A percentile compares a stretch with the other conserved stretches of the same genome.
These are phyloP conservation scores for Saccopteryx leptura DNA, from an alignment of 2,113 vertebrate species.

Conservation along the genomic window DNA sequence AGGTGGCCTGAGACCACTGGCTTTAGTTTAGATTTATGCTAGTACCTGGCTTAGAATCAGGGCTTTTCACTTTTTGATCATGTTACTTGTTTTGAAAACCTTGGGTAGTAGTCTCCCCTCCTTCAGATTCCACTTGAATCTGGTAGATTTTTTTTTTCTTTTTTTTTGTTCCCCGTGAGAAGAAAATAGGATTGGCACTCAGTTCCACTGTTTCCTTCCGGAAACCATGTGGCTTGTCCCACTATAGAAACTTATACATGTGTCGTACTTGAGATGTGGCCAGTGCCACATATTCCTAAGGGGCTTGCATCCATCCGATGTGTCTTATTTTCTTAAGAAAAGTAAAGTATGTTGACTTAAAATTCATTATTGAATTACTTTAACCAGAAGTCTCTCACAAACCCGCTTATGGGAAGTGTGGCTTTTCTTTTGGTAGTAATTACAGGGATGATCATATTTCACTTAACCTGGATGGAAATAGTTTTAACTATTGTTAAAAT, in stretches of 20 bases:
- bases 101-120: not conserved
- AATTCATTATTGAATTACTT: conserved; percentile 2
- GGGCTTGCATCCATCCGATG: not conserved
- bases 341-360: conserved; percentile 24
- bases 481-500: not conserved
- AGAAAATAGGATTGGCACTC: not conserved
- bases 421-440: not conserved
- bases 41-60: conserved; percentile 28
- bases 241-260: not conserved
- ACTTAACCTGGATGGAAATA: not conserved
- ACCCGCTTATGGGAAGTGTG: not conserved
- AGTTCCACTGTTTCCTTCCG: not conserved
- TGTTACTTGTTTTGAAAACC: conserved; percentile 1
- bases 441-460: not conserved
- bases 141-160: not conserved
- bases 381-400: conserved; percentile 15
- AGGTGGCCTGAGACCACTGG: not conserved
- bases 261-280: not conserved
- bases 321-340: not conserved
- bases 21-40: conserved; percentile 33
- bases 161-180: not conserved
- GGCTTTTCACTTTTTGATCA: not conserved
- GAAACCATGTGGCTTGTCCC: not conserved
- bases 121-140: conserved; percentile 45
- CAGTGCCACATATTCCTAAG: not conserved